Conservation (phyloP, 2,888 invertebrate species). For the Zygogramma bicolorata region DNA sequence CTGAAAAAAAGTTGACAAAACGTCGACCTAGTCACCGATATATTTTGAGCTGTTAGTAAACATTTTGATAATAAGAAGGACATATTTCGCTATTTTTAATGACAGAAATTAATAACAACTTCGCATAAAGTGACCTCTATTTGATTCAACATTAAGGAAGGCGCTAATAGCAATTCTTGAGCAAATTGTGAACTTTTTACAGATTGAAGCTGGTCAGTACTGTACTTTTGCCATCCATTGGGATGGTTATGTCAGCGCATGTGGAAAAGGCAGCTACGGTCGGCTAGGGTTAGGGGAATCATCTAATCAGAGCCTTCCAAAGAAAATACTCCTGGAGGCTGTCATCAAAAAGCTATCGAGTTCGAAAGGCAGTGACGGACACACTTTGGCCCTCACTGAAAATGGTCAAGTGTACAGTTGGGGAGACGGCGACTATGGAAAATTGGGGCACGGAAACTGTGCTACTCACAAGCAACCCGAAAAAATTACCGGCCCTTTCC, state of each 20-base stretch:
- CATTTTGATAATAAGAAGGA: too few species aligned
- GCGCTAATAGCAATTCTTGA: not conserved
- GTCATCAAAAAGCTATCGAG: constrained; percentile 69
- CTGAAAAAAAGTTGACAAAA: too few species aligned
- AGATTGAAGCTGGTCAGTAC: constrained; percentile 76
- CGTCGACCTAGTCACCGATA: too few species aligned
- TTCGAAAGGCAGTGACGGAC: constrained; percentile 72
- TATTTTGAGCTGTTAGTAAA: too few species aligned
- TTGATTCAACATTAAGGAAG: too few species aligned
- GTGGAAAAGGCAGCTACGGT: constrained; percentile 75
- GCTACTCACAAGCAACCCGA: constrained; percentile 70
- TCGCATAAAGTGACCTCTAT: too few species aligned
- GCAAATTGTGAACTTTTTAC: constrained; percentile 28
- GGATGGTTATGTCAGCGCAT: constrained; percentile 72
- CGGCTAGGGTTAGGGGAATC: constrained; percentile 75
- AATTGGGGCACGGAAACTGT: constrained; percentile 70
- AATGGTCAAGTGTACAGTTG: constrained; percentile 71
- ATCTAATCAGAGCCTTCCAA: constrained; percentile 71
- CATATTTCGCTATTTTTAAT: too few species aligned
- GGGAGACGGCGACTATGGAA: constrained; percentile 74
- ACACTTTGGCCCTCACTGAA: constrained; percentile 70
- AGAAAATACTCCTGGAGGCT: constrained; percentile 69
- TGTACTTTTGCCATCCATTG: constrained; percentile 73
- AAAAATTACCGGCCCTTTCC: constrained; percentile 67
- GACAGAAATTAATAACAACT: too few species aligned